Evolutionary conservation across 2,113 vertebrate species (phyloP), one percentile per base, ranked within the genome.

Genomic region (Menura novaehollandiae): DNA sequence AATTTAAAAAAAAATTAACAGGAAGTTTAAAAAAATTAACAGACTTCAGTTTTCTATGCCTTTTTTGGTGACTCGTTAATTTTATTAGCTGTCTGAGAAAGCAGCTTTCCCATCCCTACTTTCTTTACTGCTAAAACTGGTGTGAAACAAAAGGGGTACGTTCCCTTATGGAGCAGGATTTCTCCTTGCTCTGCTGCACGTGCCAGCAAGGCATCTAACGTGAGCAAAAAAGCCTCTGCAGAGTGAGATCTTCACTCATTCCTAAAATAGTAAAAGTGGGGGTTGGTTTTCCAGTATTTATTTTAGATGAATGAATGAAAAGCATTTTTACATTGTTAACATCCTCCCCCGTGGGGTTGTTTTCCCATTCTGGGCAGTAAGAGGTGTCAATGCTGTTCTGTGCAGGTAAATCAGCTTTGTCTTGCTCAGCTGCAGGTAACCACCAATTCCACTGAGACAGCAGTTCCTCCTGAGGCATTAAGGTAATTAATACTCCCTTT

Each of bases 61-160:
- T 58, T 7, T 2, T 27, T 55, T 13, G 9, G 2, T 18, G 63
- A 3, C 4, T 26, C 24, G 16, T 47, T 22, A 8, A 27, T 49
- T 43, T 30, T 17, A 16, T 24, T 21, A 0, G 11, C 2, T 22
- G 18, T 10, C 24, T 86, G 41, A 20, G 41, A 32, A 32, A 60
- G 10, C 19, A 27, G 10, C 24, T 58, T 22, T 26, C 6, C 59
- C 4, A 0, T n/a, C 41, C 52, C 30, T 15, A 6, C 7, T 78
- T 20, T 20, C 10, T 20, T 23, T 8, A 7, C 18, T 3, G 23
- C 10, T 24, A 2, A n/a, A 33, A 2, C 4, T 3, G 32, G 1
- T 24, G 33, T 14, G 18, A 15, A 37, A 1, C 6, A 24, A 7
- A 1, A 0, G 55, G 46, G 46, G 11, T 43, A 2, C 2, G 0